Base-by-base conservation (phyloP, 2,888 invertebrate genomes). In the Drosophila merina region DNA sequence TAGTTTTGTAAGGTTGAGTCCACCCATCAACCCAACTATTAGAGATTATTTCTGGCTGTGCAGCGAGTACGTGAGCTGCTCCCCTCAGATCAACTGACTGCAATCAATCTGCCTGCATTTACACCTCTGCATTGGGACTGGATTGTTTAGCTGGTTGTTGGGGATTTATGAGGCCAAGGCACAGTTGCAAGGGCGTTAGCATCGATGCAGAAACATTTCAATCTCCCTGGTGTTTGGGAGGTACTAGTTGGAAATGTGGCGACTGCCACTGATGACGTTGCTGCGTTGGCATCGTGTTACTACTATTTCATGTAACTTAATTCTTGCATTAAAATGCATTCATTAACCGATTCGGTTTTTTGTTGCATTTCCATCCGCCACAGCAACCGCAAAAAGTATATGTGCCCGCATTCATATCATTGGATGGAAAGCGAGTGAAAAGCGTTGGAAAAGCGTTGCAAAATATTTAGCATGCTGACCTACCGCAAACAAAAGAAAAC, bases 241-340 rank as follows among this genome's bases (percentile, higher is more conserved):
- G 75, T 57, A 14, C 14, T 14, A 45, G 52, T 42, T 57, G 42
- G 50, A 50, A 38, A 57, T 40, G 67, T 76, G 64, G 63, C 50
- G 72, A 72, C 57, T 40, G 40, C 40, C 20, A 20, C 40, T 40
- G 40, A 12, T 40, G 40, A 12, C 14, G 69, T 66, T 76, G 75
- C 54, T 76, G 76, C 57, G 67, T 47, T 49, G 64, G 86, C 57
- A 52, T 82, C 72, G 64, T 62, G 74, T 86, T 82, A 81, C 82
- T 72, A 80, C 82, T 72, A 80, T 89, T 82, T 72, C 70, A 74
- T 79, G 88, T 89, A 89, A 88, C 88, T 88, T 88, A 88, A 88
- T 88, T 89, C 88, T 87, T 78, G 89, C 88, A 89, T 89, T 86
- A 88, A 89, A 89, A 77, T 88, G 79, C 78, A 86, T 88, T 81